Percentiles rank a stretch among this genome's conserved stretches.
Evolutionary conservation across 2,113 vertebrate genomes (phyloP).

Genomic region (Telmatochromis sp.): DNA sequence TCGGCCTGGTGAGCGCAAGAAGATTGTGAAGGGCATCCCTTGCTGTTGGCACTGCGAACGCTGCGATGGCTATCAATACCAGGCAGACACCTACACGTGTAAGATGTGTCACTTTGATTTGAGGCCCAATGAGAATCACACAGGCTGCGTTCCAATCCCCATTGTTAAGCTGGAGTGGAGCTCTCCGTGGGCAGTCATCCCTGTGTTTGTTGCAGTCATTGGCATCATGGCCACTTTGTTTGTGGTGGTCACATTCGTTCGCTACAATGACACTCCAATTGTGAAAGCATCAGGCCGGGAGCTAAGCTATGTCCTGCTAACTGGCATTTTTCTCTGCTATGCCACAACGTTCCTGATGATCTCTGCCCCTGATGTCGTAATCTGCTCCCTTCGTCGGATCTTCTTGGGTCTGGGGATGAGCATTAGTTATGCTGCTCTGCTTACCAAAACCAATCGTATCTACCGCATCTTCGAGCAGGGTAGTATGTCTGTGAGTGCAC

Average conservation of each 20-base stretch:
- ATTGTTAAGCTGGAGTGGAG: conserved; percentile 76
- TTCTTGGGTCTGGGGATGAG: conserved; percentile 77
- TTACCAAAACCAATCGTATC: conserved; percentile 75
- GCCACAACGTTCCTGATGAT: conserved; percentile 77
- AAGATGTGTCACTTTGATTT: conserved; percentile 74
- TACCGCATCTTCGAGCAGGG: conserved; percentile 76
- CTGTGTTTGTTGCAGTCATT: conserved; percentile 66
- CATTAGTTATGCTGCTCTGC: conserved; percentile 74
- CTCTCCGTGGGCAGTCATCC: conserved; percentile 73
- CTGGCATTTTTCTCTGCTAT: conserved; percentile 74
- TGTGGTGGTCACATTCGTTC: conserved; percentile 70
- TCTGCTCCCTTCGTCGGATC: conserved; percentile 71
- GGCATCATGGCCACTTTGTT: conserved; percentile 75
- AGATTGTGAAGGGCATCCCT: conserved; percentile 73
- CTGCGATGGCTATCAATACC: conserved; percentile 75
- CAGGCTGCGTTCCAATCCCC: conserved; percentile 67
- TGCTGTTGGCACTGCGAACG: conserved; percentile 76
- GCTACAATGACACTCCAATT: conserved; percentile 74
- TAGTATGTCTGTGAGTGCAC: conserved; percentile 68
- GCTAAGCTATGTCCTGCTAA: conserved; percentile 73
- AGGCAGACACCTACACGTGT: conserved; percentile 69
- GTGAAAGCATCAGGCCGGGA: conserved; percentile 74
- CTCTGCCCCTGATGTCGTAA: conserved; percentile 67
- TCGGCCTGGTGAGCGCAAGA: conserved; percentile 69
- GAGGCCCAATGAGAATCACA: conserved; percentile 72